Base-by-base conservation (phyloP, 1,140 invertebrate species). In the Bradynema listronoti region DNA sequence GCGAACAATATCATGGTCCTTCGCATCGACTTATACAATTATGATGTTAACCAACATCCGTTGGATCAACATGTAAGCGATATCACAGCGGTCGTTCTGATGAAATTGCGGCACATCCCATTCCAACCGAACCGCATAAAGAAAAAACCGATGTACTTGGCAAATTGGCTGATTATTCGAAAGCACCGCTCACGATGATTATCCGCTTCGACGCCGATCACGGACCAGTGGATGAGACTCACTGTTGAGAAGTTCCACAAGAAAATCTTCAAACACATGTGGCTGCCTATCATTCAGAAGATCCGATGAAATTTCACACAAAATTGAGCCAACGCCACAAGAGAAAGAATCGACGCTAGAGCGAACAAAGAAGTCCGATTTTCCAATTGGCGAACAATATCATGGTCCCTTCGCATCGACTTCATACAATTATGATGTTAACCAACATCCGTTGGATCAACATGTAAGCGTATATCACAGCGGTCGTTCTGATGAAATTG, bases 171-270 rank as follows among this genome's bases (percentile, higher is more conserved):
- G 29, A 30, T 58, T 58, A 55, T 32, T 16, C 22, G 62, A 30
- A 24, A 63, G 16, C 7, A 22, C 55, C 7, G 45, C 45, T 9
- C 57, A 58, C 14, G 56, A 61, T 6, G 56, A 60, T 22, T 58
- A 58, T 39, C 56, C 34, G 19, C 16, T 9, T n/a, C 55, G 7
- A 32, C 14, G 14, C 7, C 14, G 9, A 58, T 30, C 25, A 62
- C 6, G 56, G 56, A 6, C 56, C 56, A 29, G 25, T 62, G 19
- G 11, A 56, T 63, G 16, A 62, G 36, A 30, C 62, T 7, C 7
- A 62, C 57, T 11, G 9, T n/a, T 16, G n/a, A n/a, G n/a, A n/a
- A n/a, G n/a, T n/a, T n/a, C n/a, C n/a, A n/a, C n/a, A n/a, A n/a
- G n/a, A n/a, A n/a, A n/a, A n/a, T n/a, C n/a, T n/a, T n/a, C n/a